Base-by-base conservation (phyloP, 2,113 vertebrate species). In the Equus quagga region DNA sequence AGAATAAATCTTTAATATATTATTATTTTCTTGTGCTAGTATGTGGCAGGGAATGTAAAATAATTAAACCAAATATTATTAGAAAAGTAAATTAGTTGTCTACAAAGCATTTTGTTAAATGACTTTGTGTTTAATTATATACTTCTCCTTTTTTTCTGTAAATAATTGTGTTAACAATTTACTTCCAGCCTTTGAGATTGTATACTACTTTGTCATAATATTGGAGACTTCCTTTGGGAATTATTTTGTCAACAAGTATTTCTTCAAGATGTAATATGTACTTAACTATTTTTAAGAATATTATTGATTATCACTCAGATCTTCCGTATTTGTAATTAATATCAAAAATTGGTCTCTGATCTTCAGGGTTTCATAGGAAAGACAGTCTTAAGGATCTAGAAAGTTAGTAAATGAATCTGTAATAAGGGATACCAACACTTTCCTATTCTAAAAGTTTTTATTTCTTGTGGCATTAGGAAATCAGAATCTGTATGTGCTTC, bases 401-500 rank as follows among this genome's bases (percentile, higher is more conserved):
- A 91, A 83, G 84, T 85, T 81, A 62, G 7, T 88, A 46, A 67
- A 60, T 94, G 44, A 62, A 93, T 8, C 82, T 95, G 54, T 3
- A 70, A 88, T 86, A 89, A 24, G 23, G 36, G 60, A 90, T 86
- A 95, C 24, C 64, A 92, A 33, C n/a, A 23, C 21, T 80, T 80
- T 86, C 8, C n/a, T 81, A 44, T 86, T 91, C 46, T 84, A 83
- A 60, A 91, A 33, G 12, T 64, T 95, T 94, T 96, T 93, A 56
- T 82, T 93, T 97, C 14, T 41, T 84, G 10, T 83, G 31, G 17
- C 54, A 81, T 92, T 33, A 84, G 56, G 21, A 96, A 83, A 67
- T 92, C 23, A 92, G n/a, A 89, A 84, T 92, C 44, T 76, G 3
- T 54, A 36, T 79, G 11, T 91, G 19, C 33, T 76, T 85, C 76